A percentile compares a stretch with the other conserved stretches of the same genome.
Conservation (phyloP, 2,888 invertebrate species). For the Willowsia nigromaculata region DNA sequence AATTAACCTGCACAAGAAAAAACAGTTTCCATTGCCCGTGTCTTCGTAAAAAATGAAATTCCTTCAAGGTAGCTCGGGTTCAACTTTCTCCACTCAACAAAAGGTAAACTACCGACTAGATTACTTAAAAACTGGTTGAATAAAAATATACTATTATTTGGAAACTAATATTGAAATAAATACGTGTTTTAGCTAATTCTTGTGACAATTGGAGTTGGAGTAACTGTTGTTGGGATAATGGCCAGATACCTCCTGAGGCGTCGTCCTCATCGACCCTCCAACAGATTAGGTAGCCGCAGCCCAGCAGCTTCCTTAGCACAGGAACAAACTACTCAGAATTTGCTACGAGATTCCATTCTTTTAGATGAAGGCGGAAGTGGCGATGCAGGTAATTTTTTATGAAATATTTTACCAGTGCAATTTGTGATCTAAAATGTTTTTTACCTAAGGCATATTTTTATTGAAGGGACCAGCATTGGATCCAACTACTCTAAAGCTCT, state of each 20-base stretch:
- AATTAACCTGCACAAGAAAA: too few relatives aligned
- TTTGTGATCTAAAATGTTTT: too few relatives aligned
- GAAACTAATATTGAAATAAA: not conserved
- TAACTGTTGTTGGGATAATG: conserved; percentile 90
- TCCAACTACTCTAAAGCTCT: conserved; percentile 37
- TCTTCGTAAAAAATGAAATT: conserved; percentile 56
- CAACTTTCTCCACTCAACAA: conserved; percentile 58
- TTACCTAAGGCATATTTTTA: too few relatives aligned
- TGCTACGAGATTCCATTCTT: conserved; percentile 51
- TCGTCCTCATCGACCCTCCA: conserved; percentile 80
- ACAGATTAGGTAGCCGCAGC: conserved; percentile 46
- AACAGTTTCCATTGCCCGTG: too few relatives aligned
- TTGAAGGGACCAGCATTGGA: conserved; percentile 50
- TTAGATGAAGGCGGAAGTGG: conserved; percentile 46
- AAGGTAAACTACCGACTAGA: conserved; percentile 57
- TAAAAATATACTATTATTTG: not conserved
- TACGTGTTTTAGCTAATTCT: conserved; percentile 86
- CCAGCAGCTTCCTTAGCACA: conserved; percentile 54
- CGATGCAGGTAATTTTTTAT: conserved; percentile 38
- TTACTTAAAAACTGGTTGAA: too few relatives aligned
- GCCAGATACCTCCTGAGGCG: conserved; percentile 88
- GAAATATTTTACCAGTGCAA: too few relatives aligned
- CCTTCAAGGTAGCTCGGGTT: conserved; percentile 55
- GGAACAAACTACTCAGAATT: conserved; percentile 61
- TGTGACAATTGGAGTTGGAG: conserved; percentile 88